Evolutionary conservation across 2,797 vertebrate genomes (phyloP).

Genomic region (Lithobates pipiens): DNA sequence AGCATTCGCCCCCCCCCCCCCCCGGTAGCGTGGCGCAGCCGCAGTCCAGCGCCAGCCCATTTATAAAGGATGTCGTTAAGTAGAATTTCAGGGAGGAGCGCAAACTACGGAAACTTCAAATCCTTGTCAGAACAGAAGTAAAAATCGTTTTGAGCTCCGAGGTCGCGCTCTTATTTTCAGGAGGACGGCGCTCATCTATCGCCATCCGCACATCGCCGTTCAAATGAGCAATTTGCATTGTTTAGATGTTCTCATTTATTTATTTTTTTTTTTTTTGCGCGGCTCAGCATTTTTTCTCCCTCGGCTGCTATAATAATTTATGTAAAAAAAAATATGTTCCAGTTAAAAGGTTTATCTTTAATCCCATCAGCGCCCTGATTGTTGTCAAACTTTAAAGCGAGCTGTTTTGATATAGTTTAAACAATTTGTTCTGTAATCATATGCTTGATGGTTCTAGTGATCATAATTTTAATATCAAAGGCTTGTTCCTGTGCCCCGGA

Average conservation of each 20-base stretch:
- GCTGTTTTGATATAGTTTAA: conserved; percentile 66
- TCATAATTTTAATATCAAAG: conserved; percentile 64
- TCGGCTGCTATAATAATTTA: conserved; percentile 25
- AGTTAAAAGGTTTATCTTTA: conserved; percentile 57
- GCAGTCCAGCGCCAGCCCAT: no score
- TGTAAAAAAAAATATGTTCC: conserved; percentile 26
- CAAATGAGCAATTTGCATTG: conserved; percentile 26
- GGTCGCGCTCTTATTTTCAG: background rate
- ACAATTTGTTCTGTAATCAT: conserved; percentile 69
- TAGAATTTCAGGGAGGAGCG: no score
- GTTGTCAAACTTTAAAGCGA: conserved; percentile 59
- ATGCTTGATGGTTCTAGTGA: conserved; percentile 63
- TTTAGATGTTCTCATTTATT: background rate
- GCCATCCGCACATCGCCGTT: conserved; percentile 18
- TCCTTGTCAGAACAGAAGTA: no score
- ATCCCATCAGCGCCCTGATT: conserved; percentile 55
- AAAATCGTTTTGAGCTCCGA: no score
- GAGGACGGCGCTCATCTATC: background rate
- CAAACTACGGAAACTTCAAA: no score
- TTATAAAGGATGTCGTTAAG: no score
- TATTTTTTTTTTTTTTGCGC: background rate
- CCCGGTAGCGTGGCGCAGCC: no score
- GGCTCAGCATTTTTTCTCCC: conserved; percentile 4
- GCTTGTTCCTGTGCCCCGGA: conserved; percentile 61
- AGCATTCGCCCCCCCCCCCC: no score